Percentiles rank a stretch among this genome's conserved stretches.
phyloP scores from a whole-genome alignment of 2,113 vertebrate species.

The Sciurus niger region DNA sequence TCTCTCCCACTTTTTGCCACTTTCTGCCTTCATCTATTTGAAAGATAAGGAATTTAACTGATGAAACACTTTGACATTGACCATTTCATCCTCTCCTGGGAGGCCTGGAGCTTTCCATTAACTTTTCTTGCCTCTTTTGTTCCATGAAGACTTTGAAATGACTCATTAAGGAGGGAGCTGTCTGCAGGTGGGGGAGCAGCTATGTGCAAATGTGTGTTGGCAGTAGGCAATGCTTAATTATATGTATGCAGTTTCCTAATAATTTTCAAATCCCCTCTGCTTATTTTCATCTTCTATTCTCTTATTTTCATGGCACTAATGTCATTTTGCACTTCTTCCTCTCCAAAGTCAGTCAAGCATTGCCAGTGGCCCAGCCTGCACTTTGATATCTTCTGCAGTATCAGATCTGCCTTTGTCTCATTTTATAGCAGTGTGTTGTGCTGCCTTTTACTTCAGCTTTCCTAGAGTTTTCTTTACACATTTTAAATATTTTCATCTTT shows the following conservation, averaged over 20 bases:
- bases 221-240: neutral
- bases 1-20: neutral
- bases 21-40: neutral
- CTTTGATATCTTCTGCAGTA: neutral
- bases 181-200: neutral
- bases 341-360: neutral
- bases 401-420: neutral
- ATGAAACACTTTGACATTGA: neutral
- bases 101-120: neutral
- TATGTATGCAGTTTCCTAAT: neutral
- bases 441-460: neutral
- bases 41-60: neutral
- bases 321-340: constrained; percentile 1
- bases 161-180: neutral
- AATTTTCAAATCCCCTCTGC: neutral
- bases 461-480: neutral
- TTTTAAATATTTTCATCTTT: constrained; percentile 41
- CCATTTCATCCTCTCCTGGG: neutral
- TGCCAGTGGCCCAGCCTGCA: neutral
- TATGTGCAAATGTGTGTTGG: neutral
- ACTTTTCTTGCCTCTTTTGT: neutral
- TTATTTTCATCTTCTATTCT: constrained; percentile 45
- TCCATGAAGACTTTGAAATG: neutral
- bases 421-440: neutral
- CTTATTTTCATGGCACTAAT: neutral